Evolutionary conservation across 2,797 vertebrate species (phyloP).

Genomic region (Odontamblyopus rebecca): DNA sequence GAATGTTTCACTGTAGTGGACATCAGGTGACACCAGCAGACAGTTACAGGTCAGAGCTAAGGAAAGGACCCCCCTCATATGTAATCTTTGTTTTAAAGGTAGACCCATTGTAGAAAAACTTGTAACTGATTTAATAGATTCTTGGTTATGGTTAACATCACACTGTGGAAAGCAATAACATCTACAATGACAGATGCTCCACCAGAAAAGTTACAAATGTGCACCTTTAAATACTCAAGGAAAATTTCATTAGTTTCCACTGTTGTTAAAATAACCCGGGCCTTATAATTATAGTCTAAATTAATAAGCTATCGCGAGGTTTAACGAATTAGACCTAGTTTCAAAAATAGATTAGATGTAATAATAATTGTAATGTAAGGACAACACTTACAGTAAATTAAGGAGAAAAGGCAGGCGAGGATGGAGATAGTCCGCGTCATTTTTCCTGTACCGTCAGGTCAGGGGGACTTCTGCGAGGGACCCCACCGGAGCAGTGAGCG

Average conservation of each 20-base stretch:
- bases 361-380: not conserved
- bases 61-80: too few species aligned
- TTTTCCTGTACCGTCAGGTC: constrained; percentile 59
- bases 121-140: too few species aligned
- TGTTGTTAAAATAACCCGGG: not conserved
- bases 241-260: not conserved
- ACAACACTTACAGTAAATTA: constrained; percentile 73
- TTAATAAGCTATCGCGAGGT: not conserved
- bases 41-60: too few species aligned
- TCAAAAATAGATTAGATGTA: not conserved
- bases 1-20: too few species aligned
- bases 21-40: too few species aligned
- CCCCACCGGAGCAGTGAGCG: constrained; percentile 44
- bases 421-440: constrained; percentile 70
- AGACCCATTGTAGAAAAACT: too few species aligned
- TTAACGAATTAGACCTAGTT: not conserved
- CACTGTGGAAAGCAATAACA: too few species aligned
- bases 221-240: too few species aligned
- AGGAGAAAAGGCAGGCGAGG: constrained; percentile 63
- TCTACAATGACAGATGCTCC: too few species aligned
- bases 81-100: too few species aligned
- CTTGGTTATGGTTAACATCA: too few species aligned
- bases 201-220: too few species aligned
- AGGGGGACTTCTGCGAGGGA: constrained; percentile 24
- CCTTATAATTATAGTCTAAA: not conserved